Conservation (phyloP, 1,140 invertebrate species). For the Bombus confusus region DNA sequence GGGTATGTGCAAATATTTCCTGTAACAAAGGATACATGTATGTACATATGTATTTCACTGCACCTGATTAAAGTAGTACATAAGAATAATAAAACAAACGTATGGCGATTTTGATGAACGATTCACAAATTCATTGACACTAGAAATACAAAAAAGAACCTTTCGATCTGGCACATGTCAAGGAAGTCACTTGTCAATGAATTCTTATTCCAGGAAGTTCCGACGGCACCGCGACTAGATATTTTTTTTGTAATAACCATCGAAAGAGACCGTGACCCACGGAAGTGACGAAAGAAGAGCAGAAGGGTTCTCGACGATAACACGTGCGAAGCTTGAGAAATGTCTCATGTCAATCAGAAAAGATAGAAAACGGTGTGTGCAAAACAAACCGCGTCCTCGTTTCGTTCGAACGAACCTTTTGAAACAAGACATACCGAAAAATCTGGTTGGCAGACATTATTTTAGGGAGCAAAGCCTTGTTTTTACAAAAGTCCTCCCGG, state of each 20-base stretch:
- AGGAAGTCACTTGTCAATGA: background rate
- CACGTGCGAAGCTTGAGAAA: slow-evolving; percentile 5
- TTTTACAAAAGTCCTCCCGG: slow-evolving; percentile 37
- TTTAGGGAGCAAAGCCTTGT: slow-evolving; percentile 20
- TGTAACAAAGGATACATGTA: no score
- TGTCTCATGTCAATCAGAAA: slow-evolving; percentile 40
- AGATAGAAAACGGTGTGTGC: slow-evolving; percentile 18
- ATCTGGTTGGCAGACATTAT: slow-evolving; percentile 44
- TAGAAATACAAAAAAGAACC: background rate
- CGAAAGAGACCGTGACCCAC: background rate
- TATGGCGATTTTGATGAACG: background rate
- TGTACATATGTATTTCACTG: no score
- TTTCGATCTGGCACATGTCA: background rate
- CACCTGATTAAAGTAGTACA: no score
- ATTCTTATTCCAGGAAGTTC: slow-evolving; percentile 10
- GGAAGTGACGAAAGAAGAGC: slow-evolving; percentile 31
- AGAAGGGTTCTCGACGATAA: slow-evolving; percentile 27
- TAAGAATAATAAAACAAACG: no score
- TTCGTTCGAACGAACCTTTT: background rate
- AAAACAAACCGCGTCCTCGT: background rate
- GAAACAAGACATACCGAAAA: background rate
- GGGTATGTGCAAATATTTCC: no score
- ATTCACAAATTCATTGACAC: background rate
- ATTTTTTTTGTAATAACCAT: background rate
- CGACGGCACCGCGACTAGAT: background rate